Base-by-base conservation (phyloP, 1,140 invertebrate species). In the Saxidomus purpurata region DNA sequence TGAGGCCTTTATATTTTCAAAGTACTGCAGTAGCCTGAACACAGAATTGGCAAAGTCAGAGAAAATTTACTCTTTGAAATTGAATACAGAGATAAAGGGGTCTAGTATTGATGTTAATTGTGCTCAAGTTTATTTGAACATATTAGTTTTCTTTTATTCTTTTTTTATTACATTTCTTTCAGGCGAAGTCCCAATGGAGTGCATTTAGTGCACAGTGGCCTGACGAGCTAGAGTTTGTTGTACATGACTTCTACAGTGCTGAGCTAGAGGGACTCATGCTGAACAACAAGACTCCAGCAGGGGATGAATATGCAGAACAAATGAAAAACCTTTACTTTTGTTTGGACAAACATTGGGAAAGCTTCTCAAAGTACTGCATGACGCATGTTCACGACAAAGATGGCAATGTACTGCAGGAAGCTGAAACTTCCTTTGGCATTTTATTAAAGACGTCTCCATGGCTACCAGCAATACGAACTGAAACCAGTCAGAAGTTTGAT, bases 381-480 rank as follows among this genome's bases (percentile, higher is more conserved):
- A 69, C 83, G 0, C 38, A 52, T 19, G 67, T 85, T 74, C 63
- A 67, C 34, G 22, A 47, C 40, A 85, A 85, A 40, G 69, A 85
- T 55, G 47, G 63, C 15, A 85, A 28, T 28, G 25, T 31, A 1
- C 28, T 85, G 43, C 74, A 71, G 36, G 83, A 74, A 38, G 76
- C 69, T n/a, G 67, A 52, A 0, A 71, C 83, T 17, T 85, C 83
- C 34, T 71, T 85, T 28, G 34, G 83, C 55, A 85, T 74, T 22
- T 36, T 85, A 22, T 31, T 85, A 22, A 85, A 59, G 36, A 49
- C 85, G 13, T 34, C 90, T 40, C 71, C 61, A 19, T 95, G 94
- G 94, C 71, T 95, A 36, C 94, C 94, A 47, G 91, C 91, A 0
- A 52, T 83, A 34, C 17, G 31, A 36, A 52, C 47, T 8, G 28